Percentiles rank a stretch among this genome's conserved stretches.
Evolutionary conservation across 2,113 vertebrate genomes (phyloP).

Genomic region (Gnathonemus echidnorhynchus): DNA sequence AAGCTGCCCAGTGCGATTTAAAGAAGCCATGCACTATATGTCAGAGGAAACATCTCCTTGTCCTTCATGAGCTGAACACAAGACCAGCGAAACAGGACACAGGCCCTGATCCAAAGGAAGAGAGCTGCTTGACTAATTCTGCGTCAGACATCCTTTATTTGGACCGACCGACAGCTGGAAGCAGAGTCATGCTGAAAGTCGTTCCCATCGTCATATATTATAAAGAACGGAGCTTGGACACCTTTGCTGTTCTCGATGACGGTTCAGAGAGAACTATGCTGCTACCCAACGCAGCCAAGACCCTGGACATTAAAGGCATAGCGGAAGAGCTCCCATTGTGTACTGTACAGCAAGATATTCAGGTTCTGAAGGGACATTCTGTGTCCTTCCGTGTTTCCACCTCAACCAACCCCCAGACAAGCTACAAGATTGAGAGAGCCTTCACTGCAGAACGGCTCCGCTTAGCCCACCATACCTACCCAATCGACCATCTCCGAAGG

Average conservation of each 20-base stretch:
- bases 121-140: not conserved
- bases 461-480: not conserved
- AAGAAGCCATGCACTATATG: not conserved
- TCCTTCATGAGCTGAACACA: not conserved
- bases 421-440: not conserved
- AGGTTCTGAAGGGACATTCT: not conserved
- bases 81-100: too few relatives aligned
- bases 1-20: not conserved
- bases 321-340: too few relatives aligned
- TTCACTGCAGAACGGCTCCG: not conserved
- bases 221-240: too few relatives aligned
- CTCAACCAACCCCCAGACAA: not conserved
- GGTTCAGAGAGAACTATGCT: too few relatives aligned
- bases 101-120: not conserved
- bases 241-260: too few relatives aligned
- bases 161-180: too few relatives aligned
- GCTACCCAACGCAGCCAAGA: too few relatives aligned
- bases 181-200: too few relatives aligned
- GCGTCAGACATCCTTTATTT: too few relatives aligned
- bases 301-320: too few relatives aligned
- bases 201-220: too few relatives aligned
- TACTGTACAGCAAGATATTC: not conserved
- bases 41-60: not conserved
- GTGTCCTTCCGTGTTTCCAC: too few relatives aligned
- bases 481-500: not conserved